Percentiles rank a stretch among this genome's conserved stretches.
Conservation (phyloP, 2,113 vertebrate species). For the Callocephalon fimbriatum region DNA sequence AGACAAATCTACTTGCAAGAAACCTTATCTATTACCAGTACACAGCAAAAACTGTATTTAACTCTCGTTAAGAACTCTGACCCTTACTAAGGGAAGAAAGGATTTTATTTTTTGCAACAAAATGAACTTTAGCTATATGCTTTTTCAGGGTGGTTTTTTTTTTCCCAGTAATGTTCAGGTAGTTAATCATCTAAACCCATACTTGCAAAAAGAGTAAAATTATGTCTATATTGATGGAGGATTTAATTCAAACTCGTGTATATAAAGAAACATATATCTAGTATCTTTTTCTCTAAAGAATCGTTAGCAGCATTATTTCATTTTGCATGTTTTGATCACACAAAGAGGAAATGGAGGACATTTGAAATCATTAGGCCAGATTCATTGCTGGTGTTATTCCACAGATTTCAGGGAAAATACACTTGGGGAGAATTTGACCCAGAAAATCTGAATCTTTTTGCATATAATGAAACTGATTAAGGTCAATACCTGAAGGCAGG, state of each 20-base stretch:
- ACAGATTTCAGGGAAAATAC: neutral
- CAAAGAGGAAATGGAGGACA: slow-evolving; percentile 1
- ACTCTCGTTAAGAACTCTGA: neutral
- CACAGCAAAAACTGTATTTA: neutral
- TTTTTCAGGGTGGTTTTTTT: neutral
- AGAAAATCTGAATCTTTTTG: slow-evolving; percentile 47
- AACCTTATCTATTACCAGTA: neutral
- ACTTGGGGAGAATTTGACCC: slow-evolving; percentile 19
- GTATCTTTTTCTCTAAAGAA: neutral
- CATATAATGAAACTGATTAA: slow-evolving; percentile 48
- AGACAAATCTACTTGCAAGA: neutral
- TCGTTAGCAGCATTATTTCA: neutral
- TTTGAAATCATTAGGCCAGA: neutral
- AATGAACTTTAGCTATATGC: neutral
- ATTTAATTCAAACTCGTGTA: neutral
- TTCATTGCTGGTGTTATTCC: neutral
- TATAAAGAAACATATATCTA: neutral
- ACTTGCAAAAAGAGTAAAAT: neutral
- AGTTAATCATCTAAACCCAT: neutral
- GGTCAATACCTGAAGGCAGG: neutral
- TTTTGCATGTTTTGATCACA: neutral
- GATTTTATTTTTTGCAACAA: neutral
- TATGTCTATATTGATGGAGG: neutral
- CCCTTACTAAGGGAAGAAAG: neutral
- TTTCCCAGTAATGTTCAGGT: neutral